These are phyloP conservation scores for Microctonus brassicae DNA, from an alignment of 2,888 invertebrate species.

Conservation along the genomic window DNA sequence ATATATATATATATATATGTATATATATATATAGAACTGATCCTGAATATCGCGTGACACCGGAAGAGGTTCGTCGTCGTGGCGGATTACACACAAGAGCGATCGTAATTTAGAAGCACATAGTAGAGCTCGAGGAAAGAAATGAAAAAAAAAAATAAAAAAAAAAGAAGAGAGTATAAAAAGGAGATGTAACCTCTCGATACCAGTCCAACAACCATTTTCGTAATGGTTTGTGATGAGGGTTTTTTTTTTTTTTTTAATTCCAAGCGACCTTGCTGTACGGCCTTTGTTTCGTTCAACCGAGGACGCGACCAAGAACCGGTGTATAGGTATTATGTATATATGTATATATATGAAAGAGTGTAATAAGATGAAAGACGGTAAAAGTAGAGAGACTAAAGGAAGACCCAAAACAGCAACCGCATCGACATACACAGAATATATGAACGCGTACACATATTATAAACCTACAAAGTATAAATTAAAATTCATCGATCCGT, in stretches of 20 bases:
- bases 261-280: slow-evolving; percentile 28
- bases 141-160: background rate
- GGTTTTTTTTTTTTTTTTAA: slow-evolving; percentile 21
- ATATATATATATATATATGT: background rate
- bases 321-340: too few species aligned
- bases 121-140: background rate
- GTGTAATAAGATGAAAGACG: slow-evolving; percentile 13
- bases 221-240: slow-evolving; percentile 24
- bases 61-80: slow-evolving; percentile 25
- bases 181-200: slow-evolving; percentile 12
- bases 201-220: slow-evolving; percentile 16
- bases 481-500: slow-evolving; percentile 22
- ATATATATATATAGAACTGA: background rate
- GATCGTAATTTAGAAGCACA: background rate
- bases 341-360: slow-evolving; percentile 4
- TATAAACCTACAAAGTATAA: too few species aligned
- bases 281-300: slow-evolving; percentile 36
- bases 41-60: slow-evolving; percentile 39
- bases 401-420: slow-evolving; percentile 14
- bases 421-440: background rate
- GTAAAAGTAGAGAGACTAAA: slow-evolving; percentile 1
- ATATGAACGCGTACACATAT: background rate
- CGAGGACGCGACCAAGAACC: slow-evolving; percentile 27
- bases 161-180: slow-evolving; percentile 5
- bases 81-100: slow-evolving; percentile 10